Conservation (phyloP, 2,797 vertebrate genomes). For the Nyctalus aviator region DNA sequence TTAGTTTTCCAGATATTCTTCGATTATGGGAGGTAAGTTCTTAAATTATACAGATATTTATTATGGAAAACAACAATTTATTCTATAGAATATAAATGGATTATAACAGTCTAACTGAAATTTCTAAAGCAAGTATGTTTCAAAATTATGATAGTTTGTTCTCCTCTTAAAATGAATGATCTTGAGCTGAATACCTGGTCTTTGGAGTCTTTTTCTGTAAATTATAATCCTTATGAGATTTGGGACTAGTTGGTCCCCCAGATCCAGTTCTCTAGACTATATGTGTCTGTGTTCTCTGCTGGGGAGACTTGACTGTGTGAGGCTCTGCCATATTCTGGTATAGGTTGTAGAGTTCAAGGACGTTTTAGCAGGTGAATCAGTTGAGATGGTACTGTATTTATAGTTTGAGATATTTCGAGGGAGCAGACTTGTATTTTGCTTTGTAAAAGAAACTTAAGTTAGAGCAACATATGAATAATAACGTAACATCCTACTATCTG, state of each 20-base stretch:
- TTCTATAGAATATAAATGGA: background rate
- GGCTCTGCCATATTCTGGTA: background rate
- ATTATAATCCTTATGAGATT: background rate
- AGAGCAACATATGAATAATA: constrained; percentile 7
- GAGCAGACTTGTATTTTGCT: background rate
- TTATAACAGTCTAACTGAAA: constrained; percentile 34
- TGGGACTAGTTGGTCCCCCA: background rate
- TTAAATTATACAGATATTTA: constrained; percentile 50
- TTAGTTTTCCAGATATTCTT: constrained; percentile 96
- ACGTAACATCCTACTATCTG: background rate
- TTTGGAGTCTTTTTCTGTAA: constrained; percentile 5
- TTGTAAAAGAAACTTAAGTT: constrained; percentile 47
- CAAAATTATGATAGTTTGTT: constrained; percentile 26
- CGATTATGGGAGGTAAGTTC: constrained; percentile 96
- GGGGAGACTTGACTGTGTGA: background rate
- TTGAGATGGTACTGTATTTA: background rate
- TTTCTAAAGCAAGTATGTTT: constrained; percentile 13
- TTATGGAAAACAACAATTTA: constrained; percentile 40
- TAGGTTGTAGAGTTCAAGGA: background rate
- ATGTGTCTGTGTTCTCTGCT: background rate
- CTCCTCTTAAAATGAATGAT: background rate
- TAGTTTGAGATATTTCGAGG: background rate
- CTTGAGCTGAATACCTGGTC: background rate
- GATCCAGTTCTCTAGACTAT: background rate
- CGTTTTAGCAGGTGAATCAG: background rate